These are phyloP conservation scores for Eupithecia inturbata DNA, from an alignment of 2,888 invertebrate species.

Conservation along the genomic window DNA sequence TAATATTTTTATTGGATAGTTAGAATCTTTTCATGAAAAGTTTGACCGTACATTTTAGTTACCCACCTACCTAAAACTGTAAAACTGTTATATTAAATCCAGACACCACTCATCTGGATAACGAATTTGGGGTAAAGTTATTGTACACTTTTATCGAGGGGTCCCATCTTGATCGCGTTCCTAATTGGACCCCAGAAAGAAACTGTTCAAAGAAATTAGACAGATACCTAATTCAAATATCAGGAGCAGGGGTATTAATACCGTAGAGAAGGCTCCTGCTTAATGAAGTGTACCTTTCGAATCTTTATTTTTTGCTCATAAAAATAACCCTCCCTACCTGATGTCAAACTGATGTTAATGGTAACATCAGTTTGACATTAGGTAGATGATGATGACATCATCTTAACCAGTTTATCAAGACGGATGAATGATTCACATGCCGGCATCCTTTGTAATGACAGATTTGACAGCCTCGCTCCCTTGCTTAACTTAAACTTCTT, in stretches of 20 bases:
- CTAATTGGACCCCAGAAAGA: conserved; percentile 70
- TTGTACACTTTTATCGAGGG: conserved; percentile 57
- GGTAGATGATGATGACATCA: too few species aligned
- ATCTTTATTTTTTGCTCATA: background rate
- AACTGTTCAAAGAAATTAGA: conserved; percentile 74
- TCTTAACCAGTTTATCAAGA: too few species aligned
- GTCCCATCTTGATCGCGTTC: conserved; percentile 60
- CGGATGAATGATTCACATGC: too few species aligned
- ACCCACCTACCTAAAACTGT: conserved; percentile 16
- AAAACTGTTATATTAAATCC: conserved; percentile 55
- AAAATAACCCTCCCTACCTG: too few species aligned
- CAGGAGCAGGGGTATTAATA: conserved; percentile 52
- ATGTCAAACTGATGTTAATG: too few species aligned
- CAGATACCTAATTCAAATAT: conserved; percentile 66
- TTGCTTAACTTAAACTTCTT: too few species aligned
- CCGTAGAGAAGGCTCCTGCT: conserved; percentile 21
- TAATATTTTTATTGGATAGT: too few species aligned
- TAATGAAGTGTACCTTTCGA: background rate
- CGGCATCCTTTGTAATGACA: too few species aligned
- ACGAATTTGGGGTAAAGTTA: conserved; percentile 66
- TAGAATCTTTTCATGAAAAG: too few species aligned
- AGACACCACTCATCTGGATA: conserved; percentile 55
- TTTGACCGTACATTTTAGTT: background rate
- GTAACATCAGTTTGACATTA: too few species aligned
- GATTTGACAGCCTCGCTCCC: too few species aligned